Percentiles rank a stretch among this genome's conserved stretches.
phyloP scores from a whole-genome alignment of 2,888 invertebrate genomes.

The Rhynchonema sp. region DNA sequence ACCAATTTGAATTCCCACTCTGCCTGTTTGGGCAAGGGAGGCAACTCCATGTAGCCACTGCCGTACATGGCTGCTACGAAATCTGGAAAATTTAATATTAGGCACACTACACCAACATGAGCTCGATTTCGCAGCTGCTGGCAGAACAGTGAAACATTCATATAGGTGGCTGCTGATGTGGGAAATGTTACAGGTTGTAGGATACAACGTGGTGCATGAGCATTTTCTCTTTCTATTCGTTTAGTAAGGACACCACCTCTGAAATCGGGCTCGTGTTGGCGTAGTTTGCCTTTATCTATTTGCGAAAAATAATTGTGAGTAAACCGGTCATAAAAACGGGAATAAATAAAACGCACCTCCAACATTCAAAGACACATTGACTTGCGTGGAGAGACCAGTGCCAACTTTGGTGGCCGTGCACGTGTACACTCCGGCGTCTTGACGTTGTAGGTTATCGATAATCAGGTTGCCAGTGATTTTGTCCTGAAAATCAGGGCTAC shows the following conservation, averaged over 20 bases:
- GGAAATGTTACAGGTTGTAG: no score
- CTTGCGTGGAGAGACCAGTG: not conserved
- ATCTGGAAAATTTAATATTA: no score
- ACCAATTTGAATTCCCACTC: not conserved
- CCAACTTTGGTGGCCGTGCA: not conserved
- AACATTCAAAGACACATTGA: not conserved
- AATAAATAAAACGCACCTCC: not conserved
- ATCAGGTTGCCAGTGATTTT: not conserved
- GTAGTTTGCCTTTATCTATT: no score
- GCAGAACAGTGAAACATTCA: not conserved
- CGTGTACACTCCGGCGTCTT: not conserved
- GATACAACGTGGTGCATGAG: no score
- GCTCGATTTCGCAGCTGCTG: no score
- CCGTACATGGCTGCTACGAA: not conserved
- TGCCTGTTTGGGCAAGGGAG: not conserved
- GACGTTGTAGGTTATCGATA: not conserved
- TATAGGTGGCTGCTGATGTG: no score
- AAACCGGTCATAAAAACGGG: not conserved
- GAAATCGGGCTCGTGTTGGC: no score
- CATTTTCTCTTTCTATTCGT: no score
- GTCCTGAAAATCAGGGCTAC: no score
- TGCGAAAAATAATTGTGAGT: not conserved
- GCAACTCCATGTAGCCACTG: not conserved
- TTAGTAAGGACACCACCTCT: no score
- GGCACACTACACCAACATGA: no score